Evolutionary conservation across 2,888 invertebrate genomes (phyloP), one percentile per base, ranked within the genome.

Genomic region (Theretra japonica): DNA sequence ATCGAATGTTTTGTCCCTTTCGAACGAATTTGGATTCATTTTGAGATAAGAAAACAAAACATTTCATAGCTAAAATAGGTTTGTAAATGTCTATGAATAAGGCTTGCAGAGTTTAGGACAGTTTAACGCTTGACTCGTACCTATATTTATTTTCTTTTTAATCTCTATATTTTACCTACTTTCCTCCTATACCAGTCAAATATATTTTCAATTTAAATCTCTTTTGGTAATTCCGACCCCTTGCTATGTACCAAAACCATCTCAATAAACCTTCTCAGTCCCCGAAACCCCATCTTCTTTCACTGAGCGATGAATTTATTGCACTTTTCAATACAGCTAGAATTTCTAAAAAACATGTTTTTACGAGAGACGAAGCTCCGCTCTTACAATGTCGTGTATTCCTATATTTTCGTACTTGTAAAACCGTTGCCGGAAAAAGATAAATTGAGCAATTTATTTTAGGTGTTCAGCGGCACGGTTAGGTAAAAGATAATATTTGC

Each of bases 391-490:
- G 41, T 65, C 62, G 62, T 65, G 62, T 65, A 65, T 65, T 65
- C 48, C 6, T 48, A 23, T 23, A 74, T 79, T 80, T 71, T 75
- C 74, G 72, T 74, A 77, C 76, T 73, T 58, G 73, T 73, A 74
- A 73, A 74, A 75, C 69, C 72, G 82, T 75, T 81, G 80, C 82
- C 79, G 80, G 80, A 82, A 81, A 77, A 82, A 82, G 78, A 80
- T 80, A 80, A 79, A 82, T 82, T 74, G 79, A 70, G 70, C 76
- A 77, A 80, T 82, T 82, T 77, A 77, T 81, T 77, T 73, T 30
- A 74, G 73, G 73, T 77, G 48, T 74, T 73, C 75, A 77, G 82
- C 75, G 76, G 77, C 71, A 75, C 69, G 75, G 73, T 80, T 75
- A 48, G 65, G 41, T 65, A 65, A 65, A 65, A 65, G 65, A 65